Percentiles rank a stretch among this genome's conserved stretches.
These are phyloP conservation scores for Indicator maculatus DNA, from an alignment of 2,113 vertebrate genomes.

Conservation along the genomic window DNA sequence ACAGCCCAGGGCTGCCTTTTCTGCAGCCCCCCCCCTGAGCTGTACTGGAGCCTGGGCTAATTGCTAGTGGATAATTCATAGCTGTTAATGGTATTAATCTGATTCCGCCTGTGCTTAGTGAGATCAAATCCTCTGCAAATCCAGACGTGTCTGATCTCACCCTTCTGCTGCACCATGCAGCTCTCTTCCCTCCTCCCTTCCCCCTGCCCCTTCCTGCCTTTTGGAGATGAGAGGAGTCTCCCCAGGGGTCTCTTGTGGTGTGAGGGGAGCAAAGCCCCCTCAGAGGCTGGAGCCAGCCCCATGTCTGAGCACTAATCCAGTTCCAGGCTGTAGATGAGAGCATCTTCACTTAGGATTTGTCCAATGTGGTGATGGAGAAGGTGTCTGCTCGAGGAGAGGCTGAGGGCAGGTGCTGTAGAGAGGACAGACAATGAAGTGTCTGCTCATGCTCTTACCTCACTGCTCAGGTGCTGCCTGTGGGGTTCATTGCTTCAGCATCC, in stretches of 20 bases:
- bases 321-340: not conserved
- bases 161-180: not conserved
- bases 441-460: rapidly evolving
- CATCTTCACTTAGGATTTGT: not conserved
- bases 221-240: not conserved
- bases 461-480: not conserved
- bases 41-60: not conserved
- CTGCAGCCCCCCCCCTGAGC: not conserved
- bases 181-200: not conserved
- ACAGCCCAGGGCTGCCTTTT: not conserved
- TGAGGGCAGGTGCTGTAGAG: rapidly evolving
- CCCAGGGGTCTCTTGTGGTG: rapidly evolving
- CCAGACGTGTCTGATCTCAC: not conserved
- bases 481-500: not conserved
- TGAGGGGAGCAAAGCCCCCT: not conserved
- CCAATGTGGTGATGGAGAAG: not conserved
- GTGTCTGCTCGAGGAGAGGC: not conserved
- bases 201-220: not conserved
- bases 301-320: not conserved
- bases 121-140: conserved; percentile 44
- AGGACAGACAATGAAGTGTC: rapidly evolving
- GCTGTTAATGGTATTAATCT: conserved; percentile 43
- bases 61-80: conserved; percentile 30
- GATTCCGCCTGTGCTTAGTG: not conserved
- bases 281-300: not conserved